phyloP scores from a whole-genome alignment of 2,888 invertebrate species.

The Hymenopus coronatus region DNA sequence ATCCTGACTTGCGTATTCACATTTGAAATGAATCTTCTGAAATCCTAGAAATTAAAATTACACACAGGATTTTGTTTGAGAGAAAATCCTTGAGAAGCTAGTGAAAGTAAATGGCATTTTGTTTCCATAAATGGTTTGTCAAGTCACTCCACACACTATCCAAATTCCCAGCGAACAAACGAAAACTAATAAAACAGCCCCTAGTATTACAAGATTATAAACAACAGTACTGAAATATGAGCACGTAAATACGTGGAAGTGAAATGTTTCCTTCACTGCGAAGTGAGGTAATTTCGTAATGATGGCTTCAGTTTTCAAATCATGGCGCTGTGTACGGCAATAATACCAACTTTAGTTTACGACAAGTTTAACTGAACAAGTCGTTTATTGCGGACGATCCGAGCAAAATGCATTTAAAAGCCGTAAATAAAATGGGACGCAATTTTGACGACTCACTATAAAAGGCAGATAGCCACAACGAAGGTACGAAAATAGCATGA shows the following conservation, averaged over 20 bases:
- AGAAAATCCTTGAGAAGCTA: no score
- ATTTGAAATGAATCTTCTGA: no score
- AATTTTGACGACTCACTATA: neutral
- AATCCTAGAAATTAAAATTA: no score
- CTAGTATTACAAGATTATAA: neutral
- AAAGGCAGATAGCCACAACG: neutral
- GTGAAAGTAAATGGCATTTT: no score
- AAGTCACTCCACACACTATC: no score
- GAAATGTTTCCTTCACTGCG: neutral
- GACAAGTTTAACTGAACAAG: neutral
- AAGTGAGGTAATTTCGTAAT: neutral
- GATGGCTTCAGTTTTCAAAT: neutral
- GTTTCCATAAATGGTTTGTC: no score
- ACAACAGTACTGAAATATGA: neutral
- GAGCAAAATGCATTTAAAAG: neutral
- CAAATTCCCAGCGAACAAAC: no score
- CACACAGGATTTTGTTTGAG: no score
- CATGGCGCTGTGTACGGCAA: neutral
- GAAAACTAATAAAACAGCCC: no score
- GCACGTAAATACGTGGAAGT: neutral
- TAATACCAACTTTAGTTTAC: neutral
- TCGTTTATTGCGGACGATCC: neutral
- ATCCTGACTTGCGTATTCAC: no score
- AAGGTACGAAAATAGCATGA: neutral
- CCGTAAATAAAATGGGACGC: neutral